Conservation (phyloP, 2,797 vertebrate genomes). For the Poecilia gillii region DNA sequence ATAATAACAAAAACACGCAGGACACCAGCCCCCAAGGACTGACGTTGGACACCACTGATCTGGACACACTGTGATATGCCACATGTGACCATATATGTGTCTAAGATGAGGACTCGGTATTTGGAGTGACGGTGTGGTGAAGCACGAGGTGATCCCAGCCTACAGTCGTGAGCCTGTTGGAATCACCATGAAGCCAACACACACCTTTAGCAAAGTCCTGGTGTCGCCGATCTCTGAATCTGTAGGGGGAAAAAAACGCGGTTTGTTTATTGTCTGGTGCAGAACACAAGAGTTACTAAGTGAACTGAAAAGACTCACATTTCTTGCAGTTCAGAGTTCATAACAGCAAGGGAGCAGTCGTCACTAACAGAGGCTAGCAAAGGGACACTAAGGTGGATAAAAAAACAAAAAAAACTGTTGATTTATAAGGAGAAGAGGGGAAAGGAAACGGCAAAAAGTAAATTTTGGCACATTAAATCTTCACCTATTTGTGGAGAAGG, state of each 20-base stretch:
- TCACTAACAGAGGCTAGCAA: conserved; percentile 92
- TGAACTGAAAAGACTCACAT: conserved; percentile 82
- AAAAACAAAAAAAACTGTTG: not conserved
- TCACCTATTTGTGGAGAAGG: conserved; percentile 92
- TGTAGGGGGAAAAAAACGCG: conserved; percentile 54
- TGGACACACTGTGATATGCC: not conserved
- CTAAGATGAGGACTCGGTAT: conserved; percentile 56
- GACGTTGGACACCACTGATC: not conserved
- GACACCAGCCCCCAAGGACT: too few species aligned
- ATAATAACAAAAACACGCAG: too few species aligned
- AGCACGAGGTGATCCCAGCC: conserved; percentile 97
- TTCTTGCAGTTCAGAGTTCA: conserved; percentile 86
- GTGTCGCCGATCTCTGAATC: conserved; percentile 87
- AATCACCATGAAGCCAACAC: conserved; percentile 86
- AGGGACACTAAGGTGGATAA: conserved; percentile 74
- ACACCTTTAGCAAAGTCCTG: conserved; percentile 91
- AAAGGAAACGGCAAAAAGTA: not conserved
- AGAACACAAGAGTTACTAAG: not conserved
- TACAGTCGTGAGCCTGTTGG: conserved; percentile 87
- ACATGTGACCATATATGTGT: conserved; percentile 3
- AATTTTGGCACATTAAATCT: not conserved
- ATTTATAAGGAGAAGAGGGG: not conserved
- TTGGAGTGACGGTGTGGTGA: conserved; percentile 83
- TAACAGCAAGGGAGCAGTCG: conserved; percentile 91
- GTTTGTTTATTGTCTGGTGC: conserved; percentile 4